Base-by-base conservation (phyloP, 2,113 vertebrate species). In the Campylomormyrus tamandua region DNA sequence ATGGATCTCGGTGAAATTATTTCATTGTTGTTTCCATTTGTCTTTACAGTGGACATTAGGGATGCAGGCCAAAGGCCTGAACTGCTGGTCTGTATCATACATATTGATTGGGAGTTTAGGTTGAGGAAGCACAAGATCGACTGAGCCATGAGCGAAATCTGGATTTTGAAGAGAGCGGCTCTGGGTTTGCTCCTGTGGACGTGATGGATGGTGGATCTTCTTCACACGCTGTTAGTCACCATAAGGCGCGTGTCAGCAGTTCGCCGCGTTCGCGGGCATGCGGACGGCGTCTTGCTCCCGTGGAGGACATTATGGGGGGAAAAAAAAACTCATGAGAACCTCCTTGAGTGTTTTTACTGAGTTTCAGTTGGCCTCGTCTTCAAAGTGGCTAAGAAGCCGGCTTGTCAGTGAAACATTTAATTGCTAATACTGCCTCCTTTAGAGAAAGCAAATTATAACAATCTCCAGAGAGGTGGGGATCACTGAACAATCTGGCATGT, bases 151-250 rank as follows among this genome's bases (percentile, higher is more conserved):
- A 87, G 50, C 7, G 45, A 27, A 86, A 56, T 52, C 49, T 31
- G n/a, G 45, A 52, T 48, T 21, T 39, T n/a, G 50, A 50, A 8
- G 85, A 35, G 83, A 86, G 45, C n/a, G 0, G 83, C 45, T 48
- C 49, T 15, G 85, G 85, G 31, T 87, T 87, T 53, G 27, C 85
- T 35, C n/a, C 17, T 27, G 15, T 13, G 31, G 50, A 86, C 11
- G 45, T 86, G 83, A 86, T 86, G 83, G 83, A 86, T 86, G 83
- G 83, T 0, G n/a, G n/a, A 24, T 50, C 83, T 86, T 50, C 83
- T 86, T 86, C 83, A 86, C 83, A 86, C 83, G 48, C 45, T 49
- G 45, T 86, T 86, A 31, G 83, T 42, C 35, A 19, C 74, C 74
- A 80, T 80, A 80, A 42, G 74, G 74, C 15, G 19, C 15, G 21